A percentile compares a stretch with the other conserved stretches of the same genome.
Conservation (phyloP, 2,797 vertebrate genomes). For the Crenuchus spilurus region DNA sequence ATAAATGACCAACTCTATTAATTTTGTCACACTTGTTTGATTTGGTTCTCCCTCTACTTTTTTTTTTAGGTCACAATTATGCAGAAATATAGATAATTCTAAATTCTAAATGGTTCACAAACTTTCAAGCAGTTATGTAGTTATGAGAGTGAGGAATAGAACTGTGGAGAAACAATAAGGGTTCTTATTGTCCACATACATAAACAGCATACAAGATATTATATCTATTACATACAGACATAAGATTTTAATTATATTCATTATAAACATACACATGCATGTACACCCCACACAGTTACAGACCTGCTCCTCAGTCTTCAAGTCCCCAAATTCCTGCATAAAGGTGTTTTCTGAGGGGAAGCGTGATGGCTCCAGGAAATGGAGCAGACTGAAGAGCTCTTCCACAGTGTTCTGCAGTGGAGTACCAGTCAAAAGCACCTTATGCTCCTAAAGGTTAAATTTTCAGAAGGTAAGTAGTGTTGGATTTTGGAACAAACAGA, state of each 20-base stretch:
- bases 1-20: too few species aligned
- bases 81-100: too few species aligned
- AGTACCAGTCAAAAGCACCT: conserved; percentile 96
- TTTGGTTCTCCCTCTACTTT: too few species aligned
- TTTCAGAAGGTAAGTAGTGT: conserved; percentile 3
- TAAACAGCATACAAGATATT: too few species aligned
- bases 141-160: background rate
- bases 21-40: too few species aligned
- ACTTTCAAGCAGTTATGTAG: background rate
- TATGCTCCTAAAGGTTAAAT: conserved; percentile 85
- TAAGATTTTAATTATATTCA: background rate
- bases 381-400: conserved; percentile 96
- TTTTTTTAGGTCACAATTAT: too few species aligned
- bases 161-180: too few species aligned
- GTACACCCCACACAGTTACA: too few species aligned
- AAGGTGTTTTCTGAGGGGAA: conserved; percentile 96
- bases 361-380: conserved; percentile 92
- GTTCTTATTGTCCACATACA: too few species aligned
- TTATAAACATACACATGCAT: background rate
- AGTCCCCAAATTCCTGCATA: conserved; percentile 98
- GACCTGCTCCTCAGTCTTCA: conserved; percentile 98
- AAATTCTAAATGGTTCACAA: too few species aligned
- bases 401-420: conserved; percentile 98
- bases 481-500: background rate
- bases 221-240: too few species aligned